Evolutionary conservation across 2,797 vertebrate species (phyloP), one percentile per base, ranked within the genome.

Genomic region (Kryptolebias ocellatus): DNA sequence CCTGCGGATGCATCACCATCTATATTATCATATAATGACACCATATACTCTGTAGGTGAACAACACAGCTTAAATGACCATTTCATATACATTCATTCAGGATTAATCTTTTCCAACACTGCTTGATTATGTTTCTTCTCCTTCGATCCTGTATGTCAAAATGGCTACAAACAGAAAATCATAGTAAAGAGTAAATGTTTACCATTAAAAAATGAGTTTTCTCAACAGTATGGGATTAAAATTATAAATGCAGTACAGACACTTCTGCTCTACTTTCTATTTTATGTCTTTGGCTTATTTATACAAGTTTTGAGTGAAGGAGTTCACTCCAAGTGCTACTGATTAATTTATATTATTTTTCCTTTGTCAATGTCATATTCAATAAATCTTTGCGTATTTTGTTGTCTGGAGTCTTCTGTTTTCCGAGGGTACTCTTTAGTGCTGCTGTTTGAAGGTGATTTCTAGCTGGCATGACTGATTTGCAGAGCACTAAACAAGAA

Each of bases 381-480:
- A 94, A 93, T 85, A 70, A 64, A 78, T 89, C 82, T 87, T 85
- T 77, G 84, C 91, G 83, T 86, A 66, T 87, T 80, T 79, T 88
- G 71, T 78, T 89, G 90, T 90, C 74, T 91, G 80, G 84, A 83
- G 87, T 93, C 83, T 90, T 89, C 74, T 91, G 85, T 92, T 87
- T 86, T 80, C 64, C 67, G 55, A 74, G 64, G 69, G 52, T 80
- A 42, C 54, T 66, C 61, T 87, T 83, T 77, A 76, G 76, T 74
- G 67, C 53, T 74, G 65, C 52, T 64, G 67, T 83, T 81, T 74
- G 63, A 86, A 78, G 70, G 75, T 65, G 66, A 77, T 84, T 84
- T 78, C 81, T 34, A 72, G 72, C 61, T 46, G 57, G 75, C 67
- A 54, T 75, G 72, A 86, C 86, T 84, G 84, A 90, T 85, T 90